A percentile compares a stretch with the other conserved stretches of the same genome.
Evolutionary conservation across 2,888 invertebrate species (phyloP).

Genomic region (Magallana nippona): DNA sequence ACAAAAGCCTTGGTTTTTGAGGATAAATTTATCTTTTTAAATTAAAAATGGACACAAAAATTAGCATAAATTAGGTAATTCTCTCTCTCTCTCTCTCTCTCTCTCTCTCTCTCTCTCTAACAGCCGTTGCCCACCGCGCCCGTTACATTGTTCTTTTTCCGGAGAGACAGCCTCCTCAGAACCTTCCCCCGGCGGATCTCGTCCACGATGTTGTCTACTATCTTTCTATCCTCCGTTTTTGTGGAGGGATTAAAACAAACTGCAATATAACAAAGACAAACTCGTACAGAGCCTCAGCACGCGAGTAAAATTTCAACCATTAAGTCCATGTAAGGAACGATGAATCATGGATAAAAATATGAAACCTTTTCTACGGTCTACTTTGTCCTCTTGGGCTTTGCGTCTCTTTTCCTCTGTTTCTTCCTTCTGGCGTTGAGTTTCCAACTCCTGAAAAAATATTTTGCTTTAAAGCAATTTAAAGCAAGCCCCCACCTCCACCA

Average conservation of each 20-base stretch:
- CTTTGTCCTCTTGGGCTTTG: constrained; percentile 85
- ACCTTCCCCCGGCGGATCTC: constrained; percentile 74
- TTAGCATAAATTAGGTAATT: no score
- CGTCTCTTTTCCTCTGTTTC: constrained; percentile 91
- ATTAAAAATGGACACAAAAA: no score
- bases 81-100: background rate
- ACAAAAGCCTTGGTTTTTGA: no score
- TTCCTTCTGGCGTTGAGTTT: constrained; percentile 89
- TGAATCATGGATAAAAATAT: no score
- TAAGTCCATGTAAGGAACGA: no score
- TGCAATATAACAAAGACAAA: constrained; percentile 11
- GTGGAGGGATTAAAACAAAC: constrained; percentile 20
- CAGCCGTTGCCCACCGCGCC: background rate
- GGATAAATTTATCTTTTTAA: no score
- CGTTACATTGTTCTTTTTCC: constrained; percentile 53
- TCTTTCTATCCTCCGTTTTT: constrained; percentile 64
- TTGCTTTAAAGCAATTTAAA: no score
- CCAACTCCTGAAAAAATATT: constrained; percentile 85
- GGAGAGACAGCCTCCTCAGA: constrained; percentile 69
- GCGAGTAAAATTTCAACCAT: no score
- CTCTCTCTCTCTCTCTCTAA: background rate
- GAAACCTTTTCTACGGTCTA: constrained; percentile 63
- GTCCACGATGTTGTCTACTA: constrained; percentile 74
- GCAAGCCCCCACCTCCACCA: no score
- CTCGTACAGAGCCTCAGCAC: no score